Conservation (phyloP, 2,797 vertebrate genomes). For the Danionella dracula region DNA sequence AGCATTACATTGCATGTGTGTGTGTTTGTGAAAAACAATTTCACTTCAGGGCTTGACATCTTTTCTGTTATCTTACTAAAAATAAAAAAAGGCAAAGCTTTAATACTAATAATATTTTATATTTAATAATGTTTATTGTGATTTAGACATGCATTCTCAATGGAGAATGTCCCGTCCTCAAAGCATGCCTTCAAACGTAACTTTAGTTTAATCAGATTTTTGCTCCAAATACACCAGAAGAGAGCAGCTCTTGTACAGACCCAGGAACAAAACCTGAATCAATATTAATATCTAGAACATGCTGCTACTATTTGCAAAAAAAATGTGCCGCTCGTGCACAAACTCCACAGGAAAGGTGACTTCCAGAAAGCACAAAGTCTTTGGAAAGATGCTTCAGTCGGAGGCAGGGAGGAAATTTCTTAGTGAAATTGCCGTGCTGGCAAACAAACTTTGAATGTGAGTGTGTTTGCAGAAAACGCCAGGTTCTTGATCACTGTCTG, state of each 20-base stretch:
- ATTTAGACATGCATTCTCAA: too few relatives aligned
- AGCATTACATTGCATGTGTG: too few relatives aligned
- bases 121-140: too few relatives aligned
- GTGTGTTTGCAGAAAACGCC: conserved; percentile 38
- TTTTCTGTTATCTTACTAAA: too few relatives aligned
- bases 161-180: too few relatives aligned
- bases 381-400: conserved; percentile 31
- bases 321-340: not conserved
- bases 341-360: conserved; percentile 33
- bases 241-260: not conserved
- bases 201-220: too few relatives aligned
- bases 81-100: too few relatives aligned
- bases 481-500: conserved; percentile 46
- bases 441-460: conserved; percentile 49
- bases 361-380: conserved; percentile 28
- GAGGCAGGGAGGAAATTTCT: conserved; percentile 29
- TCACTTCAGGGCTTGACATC: too few relatives aligned
- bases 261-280: not conserved
- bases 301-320: not conserved
- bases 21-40: too few relatives aligned
- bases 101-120: too few relatives aligned
- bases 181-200: not conserved
- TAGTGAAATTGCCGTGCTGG: conserved; percentile 41
- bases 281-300: not conserved
- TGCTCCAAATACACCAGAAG: not conserved